Evolutionary conservation across 1,140 invertebrate species (phyloP), one percentile per base, ranked within the genome.

Genomic region (Agrilus planipennis): DNA sequence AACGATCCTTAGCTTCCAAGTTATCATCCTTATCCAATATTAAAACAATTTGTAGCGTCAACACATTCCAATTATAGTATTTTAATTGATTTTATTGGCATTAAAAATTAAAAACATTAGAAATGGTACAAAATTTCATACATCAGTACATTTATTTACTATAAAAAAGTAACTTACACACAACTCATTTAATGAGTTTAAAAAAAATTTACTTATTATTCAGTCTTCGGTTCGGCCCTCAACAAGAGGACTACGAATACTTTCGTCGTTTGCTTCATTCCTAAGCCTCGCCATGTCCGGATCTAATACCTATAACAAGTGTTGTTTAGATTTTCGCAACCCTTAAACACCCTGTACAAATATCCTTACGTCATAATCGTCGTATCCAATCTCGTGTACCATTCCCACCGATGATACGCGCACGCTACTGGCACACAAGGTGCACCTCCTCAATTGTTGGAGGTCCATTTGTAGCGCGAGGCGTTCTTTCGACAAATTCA

Each of bases 401-500:
- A 9, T 9, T 9, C 7, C 7, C 23, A 27, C 7, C 23, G 7
- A 7, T 27, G n/a, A 27, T 9, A 27, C 23, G n/a, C n/a, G n/a
- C n/a, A 36, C 32, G 6, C n/a, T n/a, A n/a, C n/a, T n/a, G 3
- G 29, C 30, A 37, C 44, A 45, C 36, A 49, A 40, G 10, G 43
- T 41, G 20, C 44, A 45, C 16, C 31, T 39, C 21, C 28, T 28
- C 11, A 42, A 11, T 19, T 39, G 43, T 28, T 25, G 28, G 4
- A 41, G 25, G 25, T 34, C 34, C 40, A 22, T 42, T n/a, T 41
- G 41, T 17, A 47, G 20, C 4, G 20, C 20, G 16, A 47, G 30
- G 18, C 56, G 42, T 47, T 61, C 59, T 31, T 53, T 60, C 10
- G 56, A 58, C 22, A 62, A 31, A 4, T 45, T 22, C 28, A 62